Evolutionary conservation across 2,797 vertebrate genomes (phyloP).

Genomic region (Poecilia velifera): DNA sequence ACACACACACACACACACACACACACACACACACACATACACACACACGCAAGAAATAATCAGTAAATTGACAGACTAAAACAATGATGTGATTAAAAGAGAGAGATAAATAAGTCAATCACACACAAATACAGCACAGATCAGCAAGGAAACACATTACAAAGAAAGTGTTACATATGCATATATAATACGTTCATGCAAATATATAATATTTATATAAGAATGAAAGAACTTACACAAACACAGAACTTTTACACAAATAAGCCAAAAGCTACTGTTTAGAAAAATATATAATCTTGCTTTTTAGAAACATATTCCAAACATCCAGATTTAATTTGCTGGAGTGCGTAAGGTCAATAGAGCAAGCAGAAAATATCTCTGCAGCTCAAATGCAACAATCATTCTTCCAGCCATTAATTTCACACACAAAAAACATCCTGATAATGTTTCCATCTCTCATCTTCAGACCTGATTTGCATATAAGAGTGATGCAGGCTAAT

Average conservation of each 20-base stretch:
- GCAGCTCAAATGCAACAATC: constrained; percentile 3
- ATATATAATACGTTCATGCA: too few species aligned
- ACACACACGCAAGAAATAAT: background rate
- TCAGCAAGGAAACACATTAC: too few species aligned
- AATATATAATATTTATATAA: background rate
- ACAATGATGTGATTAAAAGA: too few species aligned
- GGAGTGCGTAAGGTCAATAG: background rate
- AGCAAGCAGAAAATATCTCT: background rate
- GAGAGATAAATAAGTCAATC: too few species aligned
- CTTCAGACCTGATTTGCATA: constrained; percentile 46
- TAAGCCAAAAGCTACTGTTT: background rate
- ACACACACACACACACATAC: background rate
- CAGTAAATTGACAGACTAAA: too few species aligned
- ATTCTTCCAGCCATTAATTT: background rate
- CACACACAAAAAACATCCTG: background rate
- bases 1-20: too few species aligned
- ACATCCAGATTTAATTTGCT: background rate
- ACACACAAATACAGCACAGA: too few species aligned
- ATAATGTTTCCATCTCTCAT: background rate
- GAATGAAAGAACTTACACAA: background rate
- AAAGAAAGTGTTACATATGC: too few species aligned
- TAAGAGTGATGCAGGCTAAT: constrained; percentile 47
- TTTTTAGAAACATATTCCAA: background rate
- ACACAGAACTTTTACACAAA: background rate
- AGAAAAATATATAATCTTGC: background rate